These are phyloP conservation scores for Caenorhabditis sp. DNA, from an alignment of 2,888 invertebrate genomes.

Conservation along the genomic window DNA sequence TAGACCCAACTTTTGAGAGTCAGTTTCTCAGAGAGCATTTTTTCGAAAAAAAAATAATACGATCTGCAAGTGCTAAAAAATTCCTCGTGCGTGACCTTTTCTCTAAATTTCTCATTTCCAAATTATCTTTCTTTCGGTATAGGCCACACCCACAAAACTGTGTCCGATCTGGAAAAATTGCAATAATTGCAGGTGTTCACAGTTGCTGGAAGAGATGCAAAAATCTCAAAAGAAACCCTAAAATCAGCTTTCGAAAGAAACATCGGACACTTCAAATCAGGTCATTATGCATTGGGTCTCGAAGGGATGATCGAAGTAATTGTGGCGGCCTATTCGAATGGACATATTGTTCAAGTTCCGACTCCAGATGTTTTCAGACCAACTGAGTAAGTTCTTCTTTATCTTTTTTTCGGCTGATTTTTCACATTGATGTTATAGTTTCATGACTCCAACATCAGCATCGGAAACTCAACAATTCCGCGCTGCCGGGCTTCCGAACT, in stretches of 20 bases:
- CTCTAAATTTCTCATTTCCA: no score
- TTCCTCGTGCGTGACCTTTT: no score
- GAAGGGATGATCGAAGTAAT: slow-evolving; percentile 69
- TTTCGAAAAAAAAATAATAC: no score
- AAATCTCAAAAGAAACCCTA: slow-evolving; percentile 65
- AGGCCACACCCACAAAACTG: no score
- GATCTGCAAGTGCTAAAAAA: no score
- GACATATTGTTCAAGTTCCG: slow-evolving; percentile 68
- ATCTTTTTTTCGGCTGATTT: no score
- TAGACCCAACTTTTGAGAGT: no score
- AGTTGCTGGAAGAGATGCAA: slow-evolving; percentile 67
- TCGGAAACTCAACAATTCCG: slow-evolving; percentile 43
- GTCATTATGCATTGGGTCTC: slow-evolving; percentile 53
- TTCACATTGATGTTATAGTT: slow-evolving; percentile 18
- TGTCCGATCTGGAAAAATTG: no score
- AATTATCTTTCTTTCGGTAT: no score
- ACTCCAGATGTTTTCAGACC: slow-evolving; percentile 43
- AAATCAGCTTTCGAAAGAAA: slow-evolving; percentile 68
- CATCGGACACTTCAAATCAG: slow-evolving; percentile 54
- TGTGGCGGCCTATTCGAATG: slow-evolving; percentile 65
- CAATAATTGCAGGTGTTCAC: slow-evolving; percentile 69
- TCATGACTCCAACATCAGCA: slow-evolving; percentile 21
- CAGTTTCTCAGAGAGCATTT: no score
- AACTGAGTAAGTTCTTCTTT: slow-evolving; percentile 28
- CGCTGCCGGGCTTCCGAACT: slow-evolving; percentile 52